These are phyloP conservation scores for Pelobates cultripes DNA, from an alignment of 2,797 vertebrate species.

Conservation along the genomic window DNA sequence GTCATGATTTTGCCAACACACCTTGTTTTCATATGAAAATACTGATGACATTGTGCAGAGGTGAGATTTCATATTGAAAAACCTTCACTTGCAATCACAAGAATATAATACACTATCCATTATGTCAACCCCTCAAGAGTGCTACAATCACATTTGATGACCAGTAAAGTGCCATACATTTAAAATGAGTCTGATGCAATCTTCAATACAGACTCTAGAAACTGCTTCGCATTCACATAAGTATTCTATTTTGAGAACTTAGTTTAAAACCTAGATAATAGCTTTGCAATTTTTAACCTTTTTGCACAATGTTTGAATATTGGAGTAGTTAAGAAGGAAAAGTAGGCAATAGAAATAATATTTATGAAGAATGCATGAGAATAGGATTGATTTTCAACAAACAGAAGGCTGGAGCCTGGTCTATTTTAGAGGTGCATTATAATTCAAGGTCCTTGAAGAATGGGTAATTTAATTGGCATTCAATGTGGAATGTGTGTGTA, in stretches of 20 bases:
- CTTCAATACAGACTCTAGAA: slow-evolving; percentile 28
- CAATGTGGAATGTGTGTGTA: too few relatives aligned
- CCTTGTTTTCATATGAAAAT: slow-evolving; percentile 10
- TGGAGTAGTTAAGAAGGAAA: background rate
- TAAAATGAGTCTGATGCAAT: slow-evolving; percentile 28
- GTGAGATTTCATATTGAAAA: slow-evolving; percentile 4
- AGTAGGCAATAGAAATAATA: too few relatives aligned
- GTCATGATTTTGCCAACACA: slow-evolving; percentile 7
- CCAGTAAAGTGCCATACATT: slow-evolving; percentile 30
- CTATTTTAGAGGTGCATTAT: too few relatives aligned
- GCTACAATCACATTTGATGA: slow-evolving; percentile 50
- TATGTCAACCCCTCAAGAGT: slow-evolving; percentile 26
- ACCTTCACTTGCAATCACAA: slow-evolving; percentile 38
- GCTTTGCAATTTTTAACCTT: slow-evolving; percentile 25
- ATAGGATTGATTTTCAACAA: too few relatives aligned
- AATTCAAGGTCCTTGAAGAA: too few relatives aligned
- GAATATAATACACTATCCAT: slow-evolving; percentile 31
- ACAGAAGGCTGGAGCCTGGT: too few relatives aligned
- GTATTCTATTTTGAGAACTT: slow-evolving; percentile 40
- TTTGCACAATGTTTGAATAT: slow-evolving; percentile 1
- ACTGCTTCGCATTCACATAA: slow-evolving; percentile 37
- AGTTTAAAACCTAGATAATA: slow-evolving; percentile 43
- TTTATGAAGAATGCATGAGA: too few relatives aligned
- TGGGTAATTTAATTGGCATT: too few relatives aligned
- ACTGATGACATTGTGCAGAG: slow-evolving; percentile 17